Conservation (phyloP, 1,140 invertebrate genomes). For the Marisa cornuarietis region DNA sequence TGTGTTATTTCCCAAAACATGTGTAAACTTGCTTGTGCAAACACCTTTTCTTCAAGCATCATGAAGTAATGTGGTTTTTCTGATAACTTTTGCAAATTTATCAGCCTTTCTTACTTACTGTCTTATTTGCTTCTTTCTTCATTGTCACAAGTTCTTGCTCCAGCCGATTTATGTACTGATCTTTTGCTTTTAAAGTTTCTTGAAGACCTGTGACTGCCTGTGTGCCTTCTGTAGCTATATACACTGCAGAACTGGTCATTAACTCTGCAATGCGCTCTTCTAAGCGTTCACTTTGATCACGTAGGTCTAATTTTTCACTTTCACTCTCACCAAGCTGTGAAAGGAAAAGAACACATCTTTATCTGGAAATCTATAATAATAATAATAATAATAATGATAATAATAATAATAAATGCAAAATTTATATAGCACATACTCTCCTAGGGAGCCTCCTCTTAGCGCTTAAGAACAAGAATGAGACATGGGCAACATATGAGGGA, state of each 20-base stretch:
- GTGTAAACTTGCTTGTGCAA: neutral
- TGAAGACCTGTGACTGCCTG: conserved; percentile 8
- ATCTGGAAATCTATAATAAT: neutral
- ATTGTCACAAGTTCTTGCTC: conserved; percentile 30
- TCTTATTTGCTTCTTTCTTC: conserved; percentile 30
- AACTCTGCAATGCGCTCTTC: conserved; percentile 29
- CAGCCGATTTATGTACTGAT: conserved; percentile 33
- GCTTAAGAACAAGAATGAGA: too few relatives aligned
- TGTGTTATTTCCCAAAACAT: neutral
- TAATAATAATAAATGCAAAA: too few relatives aligned
- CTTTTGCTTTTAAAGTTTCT: conserved; percentile 37
- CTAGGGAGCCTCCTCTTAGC: too few relatives aligned
- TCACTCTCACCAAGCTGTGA: conserved; percentile 41
- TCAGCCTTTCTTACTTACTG: conserved; percentile 17
- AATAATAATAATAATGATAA: too few relatives aligned
- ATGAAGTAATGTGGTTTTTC: neutral
- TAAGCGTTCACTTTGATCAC: conserved; percentile 35
- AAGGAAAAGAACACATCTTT: neutral
- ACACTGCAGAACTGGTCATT: conserved; percentile 1
- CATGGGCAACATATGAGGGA: too few relatives aligned
- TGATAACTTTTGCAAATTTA: neutral
- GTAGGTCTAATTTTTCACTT: conserved; percentile 41
- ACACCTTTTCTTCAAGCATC: neutral
- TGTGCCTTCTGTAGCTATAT: conserved; percentile 15
- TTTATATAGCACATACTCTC: too few relatives aligned